phyloP scores from a whole-genome alignment of 2,888 invertebrate species.

The Leptopilina drosophilae region DNA sequence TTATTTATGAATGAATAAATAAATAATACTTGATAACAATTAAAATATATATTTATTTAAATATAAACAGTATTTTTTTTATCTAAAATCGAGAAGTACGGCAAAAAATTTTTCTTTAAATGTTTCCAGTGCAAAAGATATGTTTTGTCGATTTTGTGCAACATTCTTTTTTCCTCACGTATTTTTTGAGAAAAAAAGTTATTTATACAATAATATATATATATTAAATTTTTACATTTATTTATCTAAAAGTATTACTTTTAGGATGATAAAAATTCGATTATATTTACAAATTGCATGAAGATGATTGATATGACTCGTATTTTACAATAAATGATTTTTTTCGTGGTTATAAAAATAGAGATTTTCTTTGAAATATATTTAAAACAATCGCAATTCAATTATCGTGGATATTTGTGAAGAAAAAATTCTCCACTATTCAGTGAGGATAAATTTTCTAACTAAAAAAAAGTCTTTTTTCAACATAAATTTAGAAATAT shows the following conservation, averaged over 20 bases:
- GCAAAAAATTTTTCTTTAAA: not conserved
- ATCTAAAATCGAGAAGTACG: not conserved
- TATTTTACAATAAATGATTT: not conserved
- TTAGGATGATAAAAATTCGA: not conserved
- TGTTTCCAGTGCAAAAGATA: not conserved
- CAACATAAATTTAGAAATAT: no score
- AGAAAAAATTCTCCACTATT: no score
- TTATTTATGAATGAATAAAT: not conserved
- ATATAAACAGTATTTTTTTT: not conserved
- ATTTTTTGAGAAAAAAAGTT: not conserved
- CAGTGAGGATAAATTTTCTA: no score
- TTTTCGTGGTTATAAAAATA: slow-evolving; percentile 18
- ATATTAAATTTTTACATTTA: no score
- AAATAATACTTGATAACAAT: not conserved
- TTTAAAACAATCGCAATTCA: not conserved
- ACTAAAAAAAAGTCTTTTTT: no score
- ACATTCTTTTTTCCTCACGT: not conserved
- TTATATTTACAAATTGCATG: slow-evolving; percentile 1
- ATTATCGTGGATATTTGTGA: no score
- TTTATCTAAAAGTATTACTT: not conserved
- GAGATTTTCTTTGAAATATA: not conserved
- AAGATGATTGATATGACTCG: not conserved
- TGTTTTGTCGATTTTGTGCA: not conserved
- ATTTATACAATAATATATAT: not conserved
- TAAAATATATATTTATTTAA: slow-evolving; percentile 10